A percentile compares a stretch with the other conserved stretches of the same genome.
phyloP scores from a whole-genome alignment of 2,888 invertebrate genomes.

The Caenorhabditis uteleia region DNA sequence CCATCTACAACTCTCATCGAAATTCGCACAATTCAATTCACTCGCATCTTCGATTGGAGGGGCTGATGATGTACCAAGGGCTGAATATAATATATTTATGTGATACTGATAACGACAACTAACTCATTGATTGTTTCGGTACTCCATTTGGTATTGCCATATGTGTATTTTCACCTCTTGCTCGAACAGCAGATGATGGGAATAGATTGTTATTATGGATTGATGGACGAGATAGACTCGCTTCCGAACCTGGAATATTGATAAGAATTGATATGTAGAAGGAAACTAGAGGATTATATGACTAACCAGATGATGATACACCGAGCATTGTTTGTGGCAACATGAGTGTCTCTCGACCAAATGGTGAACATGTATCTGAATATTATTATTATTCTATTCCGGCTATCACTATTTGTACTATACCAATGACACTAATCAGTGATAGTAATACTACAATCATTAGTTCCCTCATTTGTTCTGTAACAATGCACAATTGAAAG shows the following conservation, averaged over 20 bases:
- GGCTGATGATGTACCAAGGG: slow-evolving; percentile 36
- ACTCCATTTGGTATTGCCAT: slow-evolving; percentile 23
- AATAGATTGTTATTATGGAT: slow-evolving; percentile 29
- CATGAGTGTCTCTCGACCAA: slow-evolving; percentile 34
- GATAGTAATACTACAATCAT: too few relatives aligned
- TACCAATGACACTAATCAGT: too few relatives aligned
- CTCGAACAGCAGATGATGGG: slow-evolving; percentile 27
- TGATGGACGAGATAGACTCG: slow-evolving; percentile 21
- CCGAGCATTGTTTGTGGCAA: slow-evolving; percentile 40
- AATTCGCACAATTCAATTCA: slow-evolving; percentile 60
- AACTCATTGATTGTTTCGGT: neutral
- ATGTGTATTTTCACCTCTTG: slow-evolving; percentile 36
- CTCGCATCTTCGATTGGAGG: slow-evolving; percentile 39
- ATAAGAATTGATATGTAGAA: neutral
- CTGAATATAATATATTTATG: slow-evolving; percentile 9
- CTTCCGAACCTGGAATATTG: slow-evolving; percentile 12
- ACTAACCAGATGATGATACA: slow-evolving; percentile 25
- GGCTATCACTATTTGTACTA: too few relatives aligned
- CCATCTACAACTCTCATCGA: slow-evolving; percentile 64
- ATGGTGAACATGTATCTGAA: slow-evolving; percentile 43
- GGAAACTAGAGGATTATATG: neutral
- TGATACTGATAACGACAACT: neutral
- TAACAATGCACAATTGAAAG: too few relatives aligned
- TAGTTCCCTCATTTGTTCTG: too few relatives aligned
- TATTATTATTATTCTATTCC: neutral